These are phyloP conservation scores for Loxodonta africana DNA, from an alignment of 2,113 vertebrate species.

Conservation along the genomic window DNA sequence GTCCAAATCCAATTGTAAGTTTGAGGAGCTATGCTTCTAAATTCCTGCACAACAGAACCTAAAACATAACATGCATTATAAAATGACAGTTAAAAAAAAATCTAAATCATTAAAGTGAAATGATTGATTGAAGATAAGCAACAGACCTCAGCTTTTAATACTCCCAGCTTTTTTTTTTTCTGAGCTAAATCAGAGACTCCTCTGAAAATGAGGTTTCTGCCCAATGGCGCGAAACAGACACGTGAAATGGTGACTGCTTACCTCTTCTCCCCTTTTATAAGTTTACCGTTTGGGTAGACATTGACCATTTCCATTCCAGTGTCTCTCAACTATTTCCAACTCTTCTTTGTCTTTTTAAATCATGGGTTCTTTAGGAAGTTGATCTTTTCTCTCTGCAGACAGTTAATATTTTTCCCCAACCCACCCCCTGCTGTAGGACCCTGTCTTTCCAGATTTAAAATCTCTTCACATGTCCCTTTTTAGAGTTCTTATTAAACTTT, in stretches of 20 bases:
- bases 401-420: constrained; percentile 26
- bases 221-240: background rate
- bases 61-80: background rate
- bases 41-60: background rate
- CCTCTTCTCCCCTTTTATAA: background rate
- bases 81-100: background rate
- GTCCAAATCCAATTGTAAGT: background rate
- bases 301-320: constrained; percentile 43
- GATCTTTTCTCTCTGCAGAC: background rate
- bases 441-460: constrained; percentile 67
- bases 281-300: constrained; percentile 62
- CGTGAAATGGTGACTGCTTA: background rate
- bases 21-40: background rate
- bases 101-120: background rate
- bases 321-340: constrained; percentile 38
- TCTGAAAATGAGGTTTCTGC: background rate
- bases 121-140: background rate
- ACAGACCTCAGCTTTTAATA: background rate
- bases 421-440: background rate
- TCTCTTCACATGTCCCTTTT: constrained; percentile 58
- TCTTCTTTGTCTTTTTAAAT: constrained; percentile 61
- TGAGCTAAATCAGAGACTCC: constrained; percentile 27
- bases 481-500: constrained; percentile 76
- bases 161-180: background rate
- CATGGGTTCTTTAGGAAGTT: constrained; percentile 58